Percentiles rank a stretch among this genome's conserved stretches.
These are phyloP conservation scores for Tautogolabrus adspersus DNA, from an alignment of 2,113 vertebrate genomes.

Conservation along the genomic window DNA sequence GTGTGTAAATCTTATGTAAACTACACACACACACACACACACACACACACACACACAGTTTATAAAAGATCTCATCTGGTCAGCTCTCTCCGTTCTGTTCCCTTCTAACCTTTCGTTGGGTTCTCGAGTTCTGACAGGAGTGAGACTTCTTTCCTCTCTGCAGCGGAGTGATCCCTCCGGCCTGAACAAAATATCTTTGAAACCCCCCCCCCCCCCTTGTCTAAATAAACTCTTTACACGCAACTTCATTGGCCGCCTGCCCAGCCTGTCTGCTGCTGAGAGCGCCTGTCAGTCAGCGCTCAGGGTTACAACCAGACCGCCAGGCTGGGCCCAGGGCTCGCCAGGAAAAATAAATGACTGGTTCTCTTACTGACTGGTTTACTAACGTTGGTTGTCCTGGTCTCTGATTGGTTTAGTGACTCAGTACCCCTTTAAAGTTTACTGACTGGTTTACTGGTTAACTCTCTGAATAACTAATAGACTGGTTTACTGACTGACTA, in stretches of 20 bases:
- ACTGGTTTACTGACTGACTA: background rate
- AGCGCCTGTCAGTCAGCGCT: constrained; percentile 60
- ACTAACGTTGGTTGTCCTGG: too few species aligned
- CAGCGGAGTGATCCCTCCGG: constrained; percentile 36
- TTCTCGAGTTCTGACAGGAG: constrained; percentile 28
- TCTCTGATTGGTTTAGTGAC: background rate
- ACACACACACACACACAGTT: constrained; percentile 5
- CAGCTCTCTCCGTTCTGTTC: background rate
- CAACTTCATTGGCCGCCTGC: constrained; percentile 62
- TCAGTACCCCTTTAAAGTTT: too few species aligned
- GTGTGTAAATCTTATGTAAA: background rate
- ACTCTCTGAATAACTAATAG: too few species aligned
- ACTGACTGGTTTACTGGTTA: background rate
- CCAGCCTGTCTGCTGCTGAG: constrained; percentile 39
- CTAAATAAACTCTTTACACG: constrained; percentile 77
- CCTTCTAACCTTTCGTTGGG: background rate
- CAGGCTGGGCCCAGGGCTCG: background rate
- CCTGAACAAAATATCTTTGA: constrained; percentile 44
- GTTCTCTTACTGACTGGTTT: background rate
- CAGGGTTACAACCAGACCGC: constrained; percentile 12
- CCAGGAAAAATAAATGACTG: background rate
- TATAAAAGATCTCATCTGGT: constrained; percentile 12
- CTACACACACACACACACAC: background rate
- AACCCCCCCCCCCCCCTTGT: constrained; percentile 29
- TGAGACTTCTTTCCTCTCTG: constrained; percentile 43